phyloP scores from a whole-genome alignment of 2,888 invertebrate species.

The Tipula unca region DNA sequence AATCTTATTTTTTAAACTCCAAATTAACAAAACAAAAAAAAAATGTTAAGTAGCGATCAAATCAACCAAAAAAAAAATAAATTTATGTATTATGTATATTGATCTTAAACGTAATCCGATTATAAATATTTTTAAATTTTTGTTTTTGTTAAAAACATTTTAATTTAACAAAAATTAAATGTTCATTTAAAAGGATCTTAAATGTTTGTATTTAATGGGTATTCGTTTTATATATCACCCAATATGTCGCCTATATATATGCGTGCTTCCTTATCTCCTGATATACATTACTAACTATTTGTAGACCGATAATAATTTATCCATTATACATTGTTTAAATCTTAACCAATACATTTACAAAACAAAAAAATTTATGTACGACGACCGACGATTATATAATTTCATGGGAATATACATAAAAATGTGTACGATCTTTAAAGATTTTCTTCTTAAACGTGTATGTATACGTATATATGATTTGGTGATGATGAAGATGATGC shows the following conservation, averaged over 20 bases:
- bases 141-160: neutral
- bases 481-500: neutral
- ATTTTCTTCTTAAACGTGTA: neutral
- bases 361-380: neutral
- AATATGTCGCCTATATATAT: neutral
- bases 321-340: neutral
- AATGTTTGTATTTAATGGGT: neutral
- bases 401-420: neutral
- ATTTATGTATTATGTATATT: neutral
- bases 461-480: too few species aligned
- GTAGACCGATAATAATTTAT: neutral
- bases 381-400: neutral
- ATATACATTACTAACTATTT: neutral
- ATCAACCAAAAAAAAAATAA: neutral
- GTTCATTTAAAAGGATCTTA: neutral
- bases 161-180: neutral
- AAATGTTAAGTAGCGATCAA: conserved; percentile 1
- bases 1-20: neutral
- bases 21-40: neutral
- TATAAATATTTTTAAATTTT: neutral
- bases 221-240: neutral
- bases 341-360: neutral
- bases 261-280: neutral
- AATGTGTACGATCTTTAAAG: neutral
- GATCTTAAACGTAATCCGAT: neutral